phyloP scores from a whole-genome alignment of 2,888 invertebrate species.

The Sarcophaga variegata region DNA sequence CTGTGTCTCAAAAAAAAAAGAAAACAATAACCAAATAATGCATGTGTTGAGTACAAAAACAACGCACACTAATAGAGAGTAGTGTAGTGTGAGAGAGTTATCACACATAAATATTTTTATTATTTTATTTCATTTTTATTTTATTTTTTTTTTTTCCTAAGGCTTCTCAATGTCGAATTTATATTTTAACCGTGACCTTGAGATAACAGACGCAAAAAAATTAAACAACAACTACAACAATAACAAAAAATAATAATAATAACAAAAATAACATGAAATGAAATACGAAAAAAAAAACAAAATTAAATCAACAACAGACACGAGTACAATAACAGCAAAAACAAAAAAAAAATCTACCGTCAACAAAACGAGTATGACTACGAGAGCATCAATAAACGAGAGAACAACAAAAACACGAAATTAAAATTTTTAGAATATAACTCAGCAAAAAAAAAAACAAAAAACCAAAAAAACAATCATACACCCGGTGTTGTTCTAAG shows the following conservation, averaged over 20 bases:
- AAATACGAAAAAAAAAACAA: not conserved
- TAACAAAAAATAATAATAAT: constrained; percentile 14
- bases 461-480: constrained; percentile 1
- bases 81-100: constrained; percentile 22
- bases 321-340: constrained; percentile 58
- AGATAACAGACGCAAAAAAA: constrained; percentile 74
- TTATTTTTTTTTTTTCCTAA: constrained; percentile 61
- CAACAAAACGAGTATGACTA: constrained; percentile 22
- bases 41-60: too few species aligned
- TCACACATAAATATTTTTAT: constrained; percentile 6
- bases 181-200: constrained; percentile 79
- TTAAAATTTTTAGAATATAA: not conserved
- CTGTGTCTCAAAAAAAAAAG: too few species aligned
- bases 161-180: constrained; percentile 71
- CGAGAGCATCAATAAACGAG: constrained; percentile 52
- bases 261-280: constrained; percentile 48
- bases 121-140: constrained; percentile 15
- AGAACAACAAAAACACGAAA: constrained; percentile 30
- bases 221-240: constrained; percentile 47
- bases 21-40: too few species aligned
- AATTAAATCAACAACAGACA: constrained; percentile 63
- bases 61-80: not conserved
- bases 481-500: not conserved
- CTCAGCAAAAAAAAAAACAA: constrained; percentile 44
- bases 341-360: constrained; percentile 27